Base-by-base conservation (phyloP, 2,113 vertebrate genomes). In the rabbit (Oryctolagus cuniculus) region DNA sequence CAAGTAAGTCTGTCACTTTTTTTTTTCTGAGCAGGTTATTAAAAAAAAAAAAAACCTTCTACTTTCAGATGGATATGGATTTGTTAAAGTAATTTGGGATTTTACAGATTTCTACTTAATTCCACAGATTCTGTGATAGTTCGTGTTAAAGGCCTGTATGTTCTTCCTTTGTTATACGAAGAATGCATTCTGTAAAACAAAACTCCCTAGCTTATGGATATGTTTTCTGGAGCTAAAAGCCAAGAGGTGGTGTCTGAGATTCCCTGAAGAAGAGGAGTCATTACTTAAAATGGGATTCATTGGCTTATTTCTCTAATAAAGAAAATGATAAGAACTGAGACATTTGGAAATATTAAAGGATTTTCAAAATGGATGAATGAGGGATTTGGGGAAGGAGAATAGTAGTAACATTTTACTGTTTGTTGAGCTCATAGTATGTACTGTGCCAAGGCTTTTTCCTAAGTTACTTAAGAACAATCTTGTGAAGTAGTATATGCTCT, bases 1-100 rank as follows among this genome's bases (percentile, higher is more conserved):
- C 10, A 99, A 99, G 99, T 99, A 99, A 98, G 99, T 98, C 2
- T 67, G 24, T 64, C 38, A 73, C 22, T 16, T 49, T 53, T 83
- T 96, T 69, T 70, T 89, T 90, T 17, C 84, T 78, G 15, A 89
- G n/a, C 77, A 90, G 10, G 88, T 25, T 80, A n/a, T 51, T 77
- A 74, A 51, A 31, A 29, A 49, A 38, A 61, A 79, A 90, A 87
- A 12, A n/a, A n/a, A n/a, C n/a, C 53, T 95, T 89, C 27, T 75
- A 0, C 95, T 74, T 72, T 86, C 38, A 93, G 79, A 3, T 93
- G 13, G 21, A 88, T 64, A 4, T 93, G 17, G 21, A 88, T 64
- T 94, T 94, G 27, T 63, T 66, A 17, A 90, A 87, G 36, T 93
- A 75, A 69, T 61, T 95, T 31, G 93, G 77, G 6, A 44, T 90